Conservation (phyloP, 1,140 invertebrate genomes). For the Stegodyphus dumicola region DNA sequence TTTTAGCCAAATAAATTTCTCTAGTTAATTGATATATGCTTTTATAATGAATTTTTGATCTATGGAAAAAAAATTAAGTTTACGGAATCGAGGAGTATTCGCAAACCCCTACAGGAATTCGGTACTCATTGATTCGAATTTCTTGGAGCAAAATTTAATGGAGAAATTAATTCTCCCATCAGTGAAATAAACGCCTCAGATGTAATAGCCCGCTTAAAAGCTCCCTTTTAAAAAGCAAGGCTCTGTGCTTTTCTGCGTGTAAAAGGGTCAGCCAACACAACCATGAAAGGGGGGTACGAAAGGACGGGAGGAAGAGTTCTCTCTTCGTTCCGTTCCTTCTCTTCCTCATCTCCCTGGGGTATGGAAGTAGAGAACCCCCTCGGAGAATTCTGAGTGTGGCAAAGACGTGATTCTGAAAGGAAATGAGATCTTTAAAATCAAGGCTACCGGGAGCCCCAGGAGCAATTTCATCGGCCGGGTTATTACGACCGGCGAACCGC, state of each 20-base stretch:
- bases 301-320: background rate
- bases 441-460: slow-evolving; percentile 22
- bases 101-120: too few relatives aligned
- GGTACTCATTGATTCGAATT: too few relatives aligned
- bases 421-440: slow-evolving; percentile 61
- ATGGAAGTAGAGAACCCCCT: background rate
- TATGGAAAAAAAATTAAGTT: too few relatives aligned
- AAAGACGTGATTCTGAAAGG: slow-evolving; percentile 60
- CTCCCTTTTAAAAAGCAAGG: background rate
- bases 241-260: background rate
- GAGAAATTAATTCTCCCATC: background rate
- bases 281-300: background rate
- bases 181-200: too few relatives aligned
- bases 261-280: background rate
- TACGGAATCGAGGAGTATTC: too few relatives aligned
- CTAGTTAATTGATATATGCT: too few relatives aligned
- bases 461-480: slow-evolving; percentile 49
- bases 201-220: background rate
- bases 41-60: too few relatives aligned
- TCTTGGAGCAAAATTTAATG: too few relatives aligned
- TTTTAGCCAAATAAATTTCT: too few relatives aligned
- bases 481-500: slow-evolving; percentile 55
- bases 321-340: background rate
- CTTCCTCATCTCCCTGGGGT: background rate
- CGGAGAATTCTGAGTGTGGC: slow-evolving; percentile 5